Conservation (phyloP, 2,113 vertebrate genomes). For the Phocoena phocoena region DNA sequence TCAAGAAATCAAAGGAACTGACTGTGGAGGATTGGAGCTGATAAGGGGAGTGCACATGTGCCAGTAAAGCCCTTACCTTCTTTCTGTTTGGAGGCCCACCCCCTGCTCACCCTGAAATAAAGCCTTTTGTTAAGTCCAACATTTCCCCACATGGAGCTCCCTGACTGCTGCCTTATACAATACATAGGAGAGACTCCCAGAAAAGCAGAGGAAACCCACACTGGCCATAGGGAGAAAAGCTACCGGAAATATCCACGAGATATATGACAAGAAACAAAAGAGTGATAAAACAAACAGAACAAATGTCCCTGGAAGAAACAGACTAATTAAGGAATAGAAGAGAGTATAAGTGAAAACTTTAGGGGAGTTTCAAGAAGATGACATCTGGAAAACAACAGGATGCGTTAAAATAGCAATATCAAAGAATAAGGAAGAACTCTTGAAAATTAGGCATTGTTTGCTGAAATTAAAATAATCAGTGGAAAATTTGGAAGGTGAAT, state of each 20-base stretch:
- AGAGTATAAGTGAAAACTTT: not conserved
- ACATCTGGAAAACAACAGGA: not conserved
- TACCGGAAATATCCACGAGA: not conserved
- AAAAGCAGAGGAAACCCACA: not conserved
- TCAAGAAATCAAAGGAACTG: not conserved
- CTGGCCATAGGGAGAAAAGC: not conserved
- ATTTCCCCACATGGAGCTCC: not conserved
- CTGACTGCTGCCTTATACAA: not conserved
- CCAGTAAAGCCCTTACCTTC: not conserved
- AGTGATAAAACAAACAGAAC: not conserved
- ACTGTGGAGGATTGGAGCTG: not conserved
- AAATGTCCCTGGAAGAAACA: not conserved
- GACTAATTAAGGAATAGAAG: not conserved
- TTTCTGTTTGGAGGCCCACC: not conserved
- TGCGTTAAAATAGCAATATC: not conserved
- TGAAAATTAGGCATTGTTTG: not conserved
- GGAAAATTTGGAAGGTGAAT: not conserved
- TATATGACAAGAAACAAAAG: not conserved
- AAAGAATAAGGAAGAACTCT: not conserved
- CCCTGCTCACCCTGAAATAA: not conserved
- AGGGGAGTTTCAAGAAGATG: not conserved
- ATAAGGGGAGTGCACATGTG: not conserved
- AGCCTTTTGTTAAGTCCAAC: not conserved
- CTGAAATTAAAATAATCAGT: not conserved
- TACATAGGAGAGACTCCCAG: not conserved